Evolutionary conservation across 1,140 invertebrate species (phyloP).

Genomic region (Asbolus verrucosus): DNA sequence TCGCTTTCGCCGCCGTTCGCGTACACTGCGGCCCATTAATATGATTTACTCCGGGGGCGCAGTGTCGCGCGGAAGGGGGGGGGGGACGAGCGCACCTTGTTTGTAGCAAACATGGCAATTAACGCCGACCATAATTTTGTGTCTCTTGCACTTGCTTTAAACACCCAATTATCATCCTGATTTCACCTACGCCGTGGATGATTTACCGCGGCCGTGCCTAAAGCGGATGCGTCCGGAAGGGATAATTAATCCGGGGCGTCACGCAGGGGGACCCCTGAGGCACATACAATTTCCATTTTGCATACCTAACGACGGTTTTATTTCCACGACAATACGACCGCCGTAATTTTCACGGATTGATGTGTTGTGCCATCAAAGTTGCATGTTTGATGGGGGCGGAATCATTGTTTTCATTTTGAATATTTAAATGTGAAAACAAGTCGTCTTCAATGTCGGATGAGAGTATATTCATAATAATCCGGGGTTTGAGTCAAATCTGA

Average conservation of each 20-base stretch:
- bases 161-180: slow-evolving; percentile 41
- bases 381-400: too few relatives aligned
- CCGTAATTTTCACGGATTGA: slow-evolving; percentile 10
- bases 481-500: too few relatives aligned
- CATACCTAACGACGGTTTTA: slow-evolving; percentile 33
- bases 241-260: slow-evolving; percentile 33
- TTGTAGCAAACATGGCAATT: slow-evolving; percentile 45
- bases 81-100: slow-evolving; percentile 24
- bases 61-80: slow-evolving; percentile 12
- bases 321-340: slow-evolving; percentile 26
- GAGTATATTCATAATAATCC: too few relatives aligned
- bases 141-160: slow-evolving; percentile 39
- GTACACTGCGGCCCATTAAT: slow-evolving; percentile 43
- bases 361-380: not conserved
- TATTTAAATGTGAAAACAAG: too few relatives aligned
- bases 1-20: slow-evolving; percentile 39
- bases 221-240: slow-evolving; percentile 21
- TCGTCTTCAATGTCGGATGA: too few relatives aligned
- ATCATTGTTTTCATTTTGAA: too few relatives aligned
- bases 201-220: not conserved
- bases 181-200: slow-evolving; percentile 10
- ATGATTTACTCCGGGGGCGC: slow-evolving; percentile 42
- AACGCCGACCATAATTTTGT: slow-evolving; percentile 30
- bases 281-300: slow-evolving; percentile 36
- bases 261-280: slow-evolving; percentile 12